Conservation (phyloP, 2,888 invertebrate genomes). For the Agonopterix heracliana region DNA sequence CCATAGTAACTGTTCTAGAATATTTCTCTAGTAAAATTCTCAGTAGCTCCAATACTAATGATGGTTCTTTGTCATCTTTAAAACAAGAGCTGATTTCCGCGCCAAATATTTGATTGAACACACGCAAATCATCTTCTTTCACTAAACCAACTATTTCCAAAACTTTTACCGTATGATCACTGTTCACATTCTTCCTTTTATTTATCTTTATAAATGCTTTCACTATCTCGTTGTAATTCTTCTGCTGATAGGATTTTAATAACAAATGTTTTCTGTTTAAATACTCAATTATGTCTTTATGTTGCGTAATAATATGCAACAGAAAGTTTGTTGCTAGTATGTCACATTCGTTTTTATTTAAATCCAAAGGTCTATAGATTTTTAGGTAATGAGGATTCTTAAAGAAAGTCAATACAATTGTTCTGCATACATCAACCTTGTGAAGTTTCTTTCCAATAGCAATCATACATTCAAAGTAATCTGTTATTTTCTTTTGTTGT, state of each 20-base stretch:
- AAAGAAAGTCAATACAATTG: constrained; percentile 44
- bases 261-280: constrained; percentile 46
- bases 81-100: constrained; percentile 47
- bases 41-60: constrained; percentile 69
- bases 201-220: constrained; percentile 65
- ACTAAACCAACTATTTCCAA: constrained; percentile 58
- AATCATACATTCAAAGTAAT: constrained; percentile 48
- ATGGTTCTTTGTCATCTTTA: constrained; percentile 65
- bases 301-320: constrained; percentile 39
- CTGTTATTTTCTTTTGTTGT: constrained; percentile 38
- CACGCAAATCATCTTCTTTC: constrained; percentile 51
- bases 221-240: constrained; percentile 65
- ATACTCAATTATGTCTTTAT: constrained; percentile 45
- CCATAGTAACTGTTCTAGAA: constrained; percentile 39
- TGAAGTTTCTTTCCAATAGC: constrained; percentile 43
- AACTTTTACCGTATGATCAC: constrained; percentile 51
- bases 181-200: constrained; percentile 46
- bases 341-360: constrained; percentile 36
- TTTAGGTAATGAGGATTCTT: constrained; percentile 59
- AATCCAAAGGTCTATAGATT: constrained; percentile 51
- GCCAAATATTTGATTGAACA: constrained; percentile 58
- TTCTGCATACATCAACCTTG: constrained; percentile 42
- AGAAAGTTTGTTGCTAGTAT: constrained; percentile 51
- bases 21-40: constrained; percentile 63
- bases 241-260: constrained; percentile 70